Evolutionary conservation across 2,888 invertebrate species (phyloP).

Genomic region (Cybosia mesomella): DNA sequence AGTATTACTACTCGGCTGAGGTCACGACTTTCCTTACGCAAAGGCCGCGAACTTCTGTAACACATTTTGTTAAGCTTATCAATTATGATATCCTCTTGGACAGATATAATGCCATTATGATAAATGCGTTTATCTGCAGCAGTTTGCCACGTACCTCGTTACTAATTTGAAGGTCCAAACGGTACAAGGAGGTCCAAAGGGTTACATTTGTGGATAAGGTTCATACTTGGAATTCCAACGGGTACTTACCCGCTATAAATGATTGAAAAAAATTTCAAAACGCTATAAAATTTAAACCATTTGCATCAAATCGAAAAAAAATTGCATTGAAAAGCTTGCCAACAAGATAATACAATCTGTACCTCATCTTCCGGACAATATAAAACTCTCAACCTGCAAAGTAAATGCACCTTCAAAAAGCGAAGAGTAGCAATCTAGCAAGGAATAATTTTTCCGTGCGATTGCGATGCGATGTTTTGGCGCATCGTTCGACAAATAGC

Average conservation of each 20-base stretch:
- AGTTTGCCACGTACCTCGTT: conserved; percentile 18
- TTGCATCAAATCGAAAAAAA: conserved; percentile 73
- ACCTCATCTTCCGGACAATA: conserved; percentile 77
- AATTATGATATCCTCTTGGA: conserved; percentile 45
- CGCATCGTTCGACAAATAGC: conserved; percentile 84
- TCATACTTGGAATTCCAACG: too few relatives aligned
- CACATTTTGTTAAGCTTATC: conserved; percentile 55
- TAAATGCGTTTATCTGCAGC: conserved; percentile 24
- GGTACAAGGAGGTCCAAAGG: too few relatives aligned
- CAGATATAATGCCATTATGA: conserved; percentile 32
- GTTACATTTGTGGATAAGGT: too few relatives aligned
- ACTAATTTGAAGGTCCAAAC: conserved; percentile 24
- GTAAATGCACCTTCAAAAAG: conserved; percentile 81
- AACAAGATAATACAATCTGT: conserved; percentile 82
- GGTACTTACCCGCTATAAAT: too few relatives aligned
- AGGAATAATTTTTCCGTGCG: conserved; percentile 82
- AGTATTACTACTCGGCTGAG: conserved; percentile 43
- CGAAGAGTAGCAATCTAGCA: conserved; percentile 79
- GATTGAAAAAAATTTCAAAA: conserved; percentile 18
- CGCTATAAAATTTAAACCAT: conserved; percentile 54
- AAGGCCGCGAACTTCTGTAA: conserved; percentile 48
- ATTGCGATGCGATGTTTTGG: conserved; percentile 85
- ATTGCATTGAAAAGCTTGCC: conserved; percentile 77
- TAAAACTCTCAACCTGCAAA: conserved; percentile 76
- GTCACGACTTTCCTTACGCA: conserved; percentile 50